A percentile compares a stretch with the other conserved stretches of the same genome.
Conservation (phyloP, 2,113 vertebrate species). For the Rhipidura dahli region DNA sequence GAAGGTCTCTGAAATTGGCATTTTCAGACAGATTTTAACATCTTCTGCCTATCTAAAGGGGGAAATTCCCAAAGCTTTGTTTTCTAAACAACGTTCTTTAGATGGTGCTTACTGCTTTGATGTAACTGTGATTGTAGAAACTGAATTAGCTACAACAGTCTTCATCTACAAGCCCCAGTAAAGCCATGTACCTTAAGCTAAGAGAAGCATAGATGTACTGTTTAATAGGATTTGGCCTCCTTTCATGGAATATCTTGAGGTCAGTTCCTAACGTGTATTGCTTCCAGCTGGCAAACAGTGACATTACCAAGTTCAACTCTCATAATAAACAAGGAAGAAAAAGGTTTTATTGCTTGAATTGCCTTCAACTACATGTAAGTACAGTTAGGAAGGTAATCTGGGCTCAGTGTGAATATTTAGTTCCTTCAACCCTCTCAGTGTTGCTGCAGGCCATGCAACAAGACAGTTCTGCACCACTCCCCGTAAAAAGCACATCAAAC, state of each 20-base stretch:
- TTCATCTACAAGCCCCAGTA: not conserved
- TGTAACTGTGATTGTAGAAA: not conserved
- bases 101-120: not conserved
- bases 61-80: not conserved
- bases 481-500: not conserved
- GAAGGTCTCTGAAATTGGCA: not conserved
- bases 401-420: not conserved
- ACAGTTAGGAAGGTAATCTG: not conserved
- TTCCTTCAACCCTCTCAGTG: not conserved
- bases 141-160: not conserved
- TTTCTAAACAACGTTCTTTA: not conserved
- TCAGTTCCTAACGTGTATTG: constrained; percentile 29
- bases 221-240: constrained; percentile 55
- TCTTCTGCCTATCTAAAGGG: not conserved
- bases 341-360: not conserved
- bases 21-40: not conserved
- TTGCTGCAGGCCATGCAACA: not conserved
- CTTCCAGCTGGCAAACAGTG: constrained; percentile 5
- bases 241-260: constrained; percentile 56
- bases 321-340: not conserved
- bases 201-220: constrained; percentile 53
- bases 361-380: not conserved
- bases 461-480: not conserved
- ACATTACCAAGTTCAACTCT: not conserved
- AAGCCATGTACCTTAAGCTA: constrained; percentile 24